phyloP scores from a whole-genome alignment of 2,888 invertebrate species.

The Boloria euphrosyne region DNA sequence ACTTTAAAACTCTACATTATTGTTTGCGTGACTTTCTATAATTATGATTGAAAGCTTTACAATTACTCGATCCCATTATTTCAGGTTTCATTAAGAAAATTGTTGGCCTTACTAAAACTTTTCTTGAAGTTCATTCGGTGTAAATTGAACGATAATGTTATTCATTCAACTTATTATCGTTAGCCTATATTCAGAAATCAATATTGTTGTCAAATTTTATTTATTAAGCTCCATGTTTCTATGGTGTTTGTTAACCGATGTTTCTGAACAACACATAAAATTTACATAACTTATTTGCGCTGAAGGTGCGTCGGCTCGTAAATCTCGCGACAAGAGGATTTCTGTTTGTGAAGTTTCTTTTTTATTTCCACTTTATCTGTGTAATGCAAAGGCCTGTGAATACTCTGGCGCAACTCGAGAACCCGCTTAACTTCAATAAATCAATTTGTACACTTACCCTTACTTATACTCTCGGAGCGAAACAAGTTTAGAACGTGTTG shows the following conservation, averaged over 20 bases:
- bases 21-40: constrained; percentile 74
- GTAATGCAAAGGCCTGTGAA: constrained; percentile 74
- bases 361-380: constrained; percentile 81
- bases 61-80: constrained; percentile 65
- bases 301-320: constrained; percentile 78
- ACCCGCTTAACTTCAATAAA: constrained; percentile 81
- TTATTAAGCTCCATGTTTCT: constrained; percentile 20
- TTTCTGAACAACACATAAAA: constrained; percentile 68
- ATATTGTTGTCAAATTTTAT: constrained; percentile 20
- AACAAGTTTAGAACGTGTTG: constrained; percentile 65
- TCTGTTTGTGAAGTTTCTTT: constrained; percentile 81
- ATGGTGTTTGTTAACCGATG: constrained; percentile 43
- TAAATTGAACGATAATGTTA: constrained; percentile 77
- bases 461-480: constrained; percentile 65
- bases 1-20: constrained; percentile 52
- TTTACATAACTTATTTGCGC: constrained; percentile 77
- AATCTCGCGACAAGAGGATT: constrained; percentile 80
- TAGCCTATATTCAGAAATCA: constrained; percentile 44
- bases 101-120: constrained; percentile 76
- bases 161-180: constrained; percentile 59
- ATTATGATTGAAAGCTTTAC: constrained; percentile 70
- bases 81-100: constrained; percentile 77
- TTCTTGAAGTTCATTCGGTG: constrained; percentile 71
- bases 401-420: constrained; percentile 76
- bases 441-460: constrained; percentile 80